A percentile compares a stretch with the other conserved stretches of the same genome.
These are phyloP conservation scores for Ciconia boyciana DNA, from an alignment of 2,113 vertebrate species.

Conservation along the genomic window DNA sequence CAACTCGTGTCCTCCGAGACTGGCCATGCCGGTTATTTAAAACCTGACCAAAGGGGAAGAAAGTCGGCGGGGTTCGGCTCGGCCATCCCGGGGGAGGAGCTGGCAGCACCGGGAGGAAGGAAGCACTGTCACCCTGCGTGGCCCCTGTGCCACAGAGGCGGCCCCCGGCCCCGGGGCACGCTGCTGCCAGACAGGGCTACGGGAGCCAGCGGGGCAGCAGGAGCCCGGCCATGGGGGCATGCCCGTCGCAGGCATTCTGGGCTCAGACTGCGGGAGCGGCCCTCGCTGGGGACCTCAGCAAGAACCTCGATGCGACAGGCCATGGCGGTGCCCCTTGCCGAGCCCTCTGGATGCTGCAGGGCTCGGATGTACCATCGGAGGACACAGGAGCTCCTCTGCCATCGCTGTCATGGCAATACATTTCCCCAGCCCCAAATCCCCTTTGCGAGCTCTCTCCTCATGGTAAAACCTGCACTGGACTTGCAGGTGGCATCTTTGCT, in stretches of 20 bases:
- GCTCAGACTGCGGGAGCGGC: not conserved
- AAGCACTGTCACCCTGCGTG: not conserved
- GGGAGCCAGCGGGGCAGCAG: accelerated
- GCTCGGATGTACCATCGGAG: not conserved
- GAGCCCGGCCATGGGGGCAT: accelerated
- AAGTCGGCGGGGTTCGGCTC: not conserved
- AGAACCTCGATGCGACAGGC: not conserved
- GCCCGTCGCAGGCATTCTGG: accelerated
- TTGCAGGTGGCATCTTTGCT: not conserved
- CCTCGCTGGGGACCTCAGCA: not conserved
- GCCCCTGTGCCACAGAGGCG: not conserved
- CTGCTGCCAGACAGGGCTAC: not conserved
- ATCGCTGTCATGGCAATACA: accelerated
- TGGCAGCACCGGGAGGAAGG: constrained; percentile 6
- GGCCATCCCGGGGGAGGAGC: not conserved
- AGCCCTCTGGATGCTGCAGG: not conserved
- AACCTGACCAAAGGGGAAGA: not conserved
- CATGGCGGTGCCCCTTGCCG: accelerated
- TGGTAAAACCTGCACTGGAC: not conserved
- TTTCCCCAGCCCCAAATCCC: not conserved
- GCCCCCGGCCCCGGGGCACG: not conserved
- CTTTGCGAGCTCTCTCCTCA: not conserved
- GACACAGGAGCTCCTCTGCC: not conserved
- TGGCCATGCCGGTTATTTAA: not conserved
- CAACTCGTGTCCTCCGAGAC: accelerated